Evolutionary conservation across 2,113 vertebrate species (phyloP).

Genomic region (Nesogale talazaci): DNA sequence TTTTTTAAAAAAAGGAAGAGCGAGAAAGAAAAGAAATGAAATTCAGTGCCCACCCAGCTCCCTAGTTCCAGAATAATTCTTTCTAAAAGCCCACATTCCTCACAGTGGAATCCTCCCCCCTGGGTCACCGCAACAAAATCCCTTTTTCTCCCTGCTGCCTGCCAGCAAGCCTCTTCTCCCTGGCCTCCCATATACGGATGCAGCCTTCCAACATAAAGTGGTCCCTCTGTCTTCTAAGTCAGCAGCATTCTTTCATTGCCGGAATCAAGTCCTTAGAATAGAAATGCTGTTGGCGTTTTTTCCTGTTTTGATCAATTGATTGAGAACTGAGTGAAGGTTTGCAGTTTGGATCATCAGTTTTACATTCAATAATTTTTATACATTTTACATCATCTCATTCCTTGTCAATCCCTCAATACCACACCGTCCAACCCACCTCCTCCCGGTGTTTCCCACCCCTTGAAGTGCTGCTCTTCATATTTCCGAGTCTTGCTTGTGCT

Average conservation of each 20-base stretch:
- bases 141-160: not conserved
- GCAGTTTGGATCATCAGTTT: too few relatives aligned
- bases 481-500: too few relatives aligned
- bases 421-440: too few relatives aligned
- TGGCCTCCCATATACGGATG: not conserved
- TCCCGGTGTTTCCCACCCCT: too few relatives aligned
- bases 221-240: not conserved
- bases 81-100: not conserved
- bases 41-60: not conserved
- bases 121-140: not conserved
- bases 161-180: not conserved
- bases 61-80: not conserved
- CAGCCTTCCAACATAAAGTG: not conserved
- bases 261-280: not conserved
- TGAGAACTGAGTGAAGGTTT: too few relatives aligned
- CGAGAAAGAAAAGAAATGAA: not conserved
- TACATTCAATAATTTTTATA: too few relatives aligned
- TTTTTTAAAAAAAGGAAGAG: too few relatives aligned
- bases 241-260: not conserved
- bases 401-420: too few relatives aligned
- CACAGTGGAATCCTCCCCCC: not conserved
- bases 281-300: too few relatives aligned
- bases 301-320: too few relatives aligned
- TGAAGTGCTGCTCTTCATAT: too few relatives aligned
- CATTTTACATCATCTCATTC: too few relatives aligned